phyloP scores from a whole-genome alignment of 2,797 vertebrate species.

The Danio albolineatus region DNA sequence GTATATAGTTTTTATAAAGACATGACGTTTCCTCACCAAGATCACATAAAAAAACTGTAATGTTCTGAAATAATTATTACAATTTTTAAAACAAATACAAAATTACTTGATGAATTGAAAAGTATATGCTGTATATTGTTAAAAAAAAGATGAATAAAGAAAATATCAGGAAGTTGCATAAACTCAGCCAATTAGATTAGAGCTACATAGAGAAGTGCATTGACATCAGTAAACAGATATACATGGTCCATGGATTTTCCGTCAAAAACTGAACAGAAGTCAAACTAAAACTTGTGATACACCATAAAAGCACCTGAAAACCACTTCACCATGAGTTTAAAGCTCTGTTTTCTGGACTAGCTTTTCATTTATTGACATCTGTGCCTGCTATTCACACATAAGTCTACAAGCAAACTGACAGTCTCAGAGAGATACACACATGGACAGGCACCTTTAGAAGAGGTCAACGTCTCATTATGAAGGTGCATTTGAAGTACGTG shows the following conservation, averaged over 20 bases:
- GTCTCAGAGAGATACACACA: conserved; percentile 33
- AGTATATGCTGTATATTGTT: not conserved
- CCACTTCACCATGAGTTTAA: not conserved
- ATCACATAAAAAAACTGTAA: not conserved
- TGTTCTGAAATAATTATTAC: not conserved
- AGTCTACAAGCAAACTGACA: conserved; percentile 2
- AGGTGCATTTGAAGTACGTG: conserved; percentile 12
- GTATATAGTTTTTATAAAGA: not conserved
- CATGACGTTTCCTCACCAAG: not conserved
- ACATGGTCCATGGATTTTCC: not conserved
- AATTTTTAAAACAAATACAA: no score
- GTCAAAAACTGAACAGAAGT: not conserved
- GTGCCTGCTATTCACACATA: not conserved
- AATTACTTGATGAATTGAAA: not conserved
- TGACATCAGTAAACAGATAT: not conserved
- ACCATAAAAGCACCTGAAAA: not conserved
- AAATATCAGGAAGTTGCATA: not conserved
- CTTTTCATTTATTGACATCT: not conserved
- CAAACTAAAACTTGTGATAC: not conserved
- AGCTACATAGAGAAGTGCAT: not conserved
- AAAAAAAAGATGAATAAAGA: not conserved
- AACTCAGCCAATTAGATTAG: not conserved
- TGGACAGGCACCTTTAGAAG: conserved; percentile 27
- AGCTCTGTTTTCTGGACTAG: not conserved
- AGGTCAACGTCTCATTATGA: conserved; percentile 41